Evolutionary conservation across 2,113 vertebrate genomes (phyloP).

Genomic region (Ageneiosus marmoratus): DNA sequence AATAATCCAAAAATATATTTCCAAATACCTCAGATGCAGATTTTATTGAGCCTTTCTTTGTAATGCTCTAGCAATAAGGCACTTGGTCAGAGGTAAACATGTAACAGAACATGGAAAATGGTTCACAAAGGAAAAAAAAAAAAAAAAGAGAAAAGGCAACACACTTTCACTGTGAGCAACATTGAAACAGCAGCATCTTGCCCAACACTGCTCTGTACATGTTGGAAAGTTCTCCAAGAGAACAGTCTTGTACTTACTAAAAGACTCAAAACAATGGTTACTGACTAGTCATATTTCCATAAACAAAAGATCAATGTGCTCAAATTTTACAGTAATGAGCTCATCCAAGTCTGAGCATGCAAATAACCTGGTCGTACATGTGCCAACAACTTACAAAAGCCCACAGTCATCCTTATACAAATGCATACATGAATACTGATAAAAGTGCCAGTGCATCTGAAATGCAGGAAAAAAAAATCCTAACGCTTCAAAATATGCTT

Average conservation of each 20-base stretch:
- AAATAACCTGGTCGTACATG: conserved; percentile 10
- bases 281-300: neutral
- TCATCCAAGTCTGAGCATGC: neutral
- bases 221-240: neutral
- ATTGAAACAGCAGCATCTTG: neutral
- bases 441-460: conserved; percentile 73
- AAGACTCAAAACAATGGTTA: neutral
- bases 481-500: conserved; percentile 49
- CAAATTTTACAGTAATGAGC: neutral
- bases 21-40: conserved; percentile 14
- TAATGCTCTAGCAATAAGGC: conserved; percentile 37
- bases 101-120: conserved; percentile 21
- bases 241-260: neutral
- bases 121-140: conserved; percentile 23
- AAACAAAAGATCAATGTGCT: neutral
- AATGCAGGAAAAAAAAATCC: conserved; percentile 29
- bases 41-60: conserved; percentile 46
- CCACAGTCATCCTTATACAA: conserved; percentile 39
- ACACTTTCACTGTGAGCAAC: neutral
- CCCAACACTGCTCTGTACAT: neutral
- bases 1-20: neutral
- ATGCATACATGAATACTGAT: conserved; percentile 51
- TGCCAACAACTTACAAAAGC: conserved; percentile 16
- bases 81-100: conserved; percentile 33
- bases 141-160: neutral